These are phyloP conservation scores for Ciconia maguari DNA, from an alignment of 2,113 vertebrate species.

Conservation along the genomic window DNA sequence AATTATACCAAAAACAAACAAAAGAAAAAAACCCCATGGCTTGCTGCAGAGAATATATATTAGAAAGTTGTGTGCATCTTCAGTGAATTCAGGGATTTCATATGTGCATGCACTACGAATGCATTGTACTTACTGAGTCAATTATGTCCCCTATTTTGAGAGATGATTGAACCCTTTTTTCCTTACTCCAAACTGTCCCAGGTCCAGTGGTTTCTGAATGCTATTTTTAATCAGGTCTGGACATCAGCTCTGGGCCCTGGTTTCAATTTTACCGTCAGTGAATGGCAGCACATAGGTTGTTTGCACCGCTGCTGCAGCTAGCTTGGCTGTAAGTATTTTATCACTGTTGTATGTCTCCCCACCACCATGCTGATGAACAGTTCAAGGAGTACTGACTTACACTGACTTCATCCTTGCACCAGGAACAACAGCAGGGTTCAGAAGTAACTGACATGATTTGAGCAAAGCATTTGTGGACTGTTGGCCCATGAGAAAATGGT, in stretches of 20 bases:
- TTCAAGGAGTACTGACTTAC: neutral
- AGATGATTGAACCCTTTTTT: neutral
- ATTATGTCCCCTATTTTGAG: neutral
- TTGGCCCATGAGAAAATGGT: neutral
- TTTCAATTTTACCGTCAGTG: neutral
- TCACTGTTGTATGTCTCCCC: neutral
- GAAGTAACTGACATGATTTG: neutral
- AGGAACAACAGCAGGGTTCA: neutral
- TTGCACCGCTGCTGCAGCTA: neutral
- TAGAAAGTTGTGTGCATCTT: neutral
- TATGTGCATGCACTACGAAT: neutral
- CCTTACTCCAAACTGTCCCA: neutral
- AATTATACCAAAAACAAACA: neutral
- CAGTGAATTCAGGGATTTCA: neutral
- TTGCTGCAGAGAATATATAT: neutral
- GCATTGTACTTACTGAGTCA: neutral
- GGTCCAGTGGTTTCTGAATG: neutral
- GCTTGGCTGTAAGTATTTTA: neutral
- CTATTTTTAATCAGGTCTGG: neutral
- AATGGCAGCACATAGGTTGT: rapidly evolving
- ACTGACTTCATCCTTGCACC: neutral
- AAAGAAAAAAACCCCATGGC: rapidly evolving
- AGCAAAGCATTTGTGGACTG: neutral
- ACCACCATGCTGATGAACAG: too few relatives aligned
- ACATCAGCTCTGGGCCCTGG: neutral